A percentile compares a stretch with the other conserved stretches of the same genome.
Evolutionary conservation across 1,140 invertebrate genomes (phyloP).

Genomic region (Neodiprion pinetum): DNA sequence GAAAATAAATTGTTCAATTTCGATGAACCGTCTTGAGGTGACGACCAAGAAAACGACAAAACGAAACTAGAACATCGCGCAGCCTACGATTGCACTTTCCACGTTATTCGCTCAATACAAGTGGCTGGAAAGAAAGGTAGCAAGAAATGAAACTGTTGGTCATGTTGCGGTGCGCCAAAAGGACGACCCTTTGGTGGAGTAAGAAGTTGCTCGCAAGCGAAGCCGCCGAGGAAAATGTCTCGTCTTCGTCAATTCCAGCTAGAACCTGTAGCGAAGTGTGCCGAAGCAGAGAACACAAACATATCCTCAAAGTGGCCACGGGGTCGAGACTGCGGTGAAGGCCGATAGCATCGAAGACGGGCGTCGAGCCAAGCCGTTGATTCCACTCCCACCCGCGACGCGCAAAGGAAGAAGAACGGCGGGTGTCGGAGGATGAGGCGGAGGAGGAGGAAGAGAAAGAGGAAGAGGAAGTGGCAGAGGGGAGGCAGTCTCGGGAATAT

Average conservation of each 20-base stretch:
- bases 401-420: conserved; percentile 8
- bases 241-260: conserved; percentile 18
- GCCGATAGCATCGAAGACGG: conserved; percentile 54
- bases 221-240: conserved; percentile 10
- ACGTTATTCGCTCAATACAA: too few relatives aligned
- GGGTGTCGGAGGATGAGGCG: background rate
- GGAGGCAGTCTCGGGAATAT: conserved; percentile 36
- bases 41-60: too few relatives aligned
- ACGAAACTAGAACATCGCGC: too few relatives aligned
- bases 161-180: background rate
- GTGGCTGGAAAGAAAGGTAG: background rate
- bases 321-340: conserved; percentile 56
- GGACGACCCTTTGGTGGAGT: background rate
- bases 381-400: background rate
- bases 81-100: too few relatives aligned
- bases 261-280: conserved; percentile 23
- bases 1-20: too few relatives aligned
- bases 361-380: conserved; percentile 31
- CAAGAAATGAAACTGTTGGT: background rate
- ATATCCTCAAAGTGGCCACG: conserved; percentile 47
- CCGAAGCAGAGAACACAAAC: background rate
- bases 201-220: background rate
- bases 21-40: too few relatives aligned
- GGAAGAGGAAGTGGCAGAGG: background rate
- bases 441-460: background rate